A percentile compares a stretch with the other conserved stretches of the same genome.
Conservation (phyloP, 2,888 invertebrate genomes). For the Ornithoptera alexandrae region DNA sequence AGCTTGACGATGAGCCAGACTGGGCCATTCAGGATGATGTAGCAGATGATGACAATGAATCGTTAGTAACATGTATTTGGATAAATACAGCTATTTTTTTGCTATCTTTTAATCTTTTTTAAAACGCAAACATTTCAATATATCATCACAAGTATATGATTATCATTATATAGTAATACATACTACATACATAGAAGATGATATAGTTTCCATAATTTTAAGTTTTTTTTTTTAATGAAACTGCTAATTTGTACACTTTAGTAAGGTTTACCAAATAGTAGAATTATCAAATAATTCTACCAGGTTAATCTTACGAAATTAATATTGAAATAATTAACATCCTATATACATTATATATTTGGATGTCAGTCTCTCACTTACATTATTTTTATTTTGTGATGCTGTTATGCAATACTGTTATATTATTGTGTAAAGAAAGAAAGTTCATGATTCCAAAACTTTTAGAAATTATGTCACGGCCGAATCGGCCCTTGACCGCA, state of each 20-base stretch:
- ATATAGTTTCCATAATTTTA: too few relatives aligned
- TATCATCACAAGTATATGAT: too few relatives aligned
- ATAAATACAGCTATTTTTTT: background rate
- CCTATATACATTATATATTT: conserved; percentile 54
- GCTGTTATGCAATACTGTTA: background rate
- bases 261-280: conserved; percentile 14
- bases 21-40: conserved; percentile 94
- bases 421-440: background rate
- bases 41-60: conserved; percentile 94
- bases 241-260: background rate
- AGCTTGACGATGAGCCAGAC: conserved; percentile 93
- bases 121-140: background rate
- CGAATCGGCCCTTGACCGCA: conserved; percentile 96
- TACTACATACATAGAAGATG: too few relatives aligned
- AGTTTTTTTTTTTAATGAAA: too few relatives aligned
- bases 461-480: conserved; percentile 95
- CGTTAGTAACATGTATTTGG: conserved; percentile 54
- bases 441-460: conserved; percentile 24
- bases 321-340: conserved; percentile 73
- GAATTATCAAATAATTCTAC: conserved; percentile 38
- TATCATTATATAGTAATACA: too few relatives aligned
- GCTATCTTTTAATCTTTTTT: background rate
- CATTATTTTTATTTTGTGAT: conserved; percentile 37
- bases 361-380: conserved; percentile 74
- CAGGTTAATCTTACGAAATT: conserved; percentile 59